These are phyloP conservation scores for Todiramphus chloris DNA, from an alignment of 2,113 vertebrate species.

Conservation along the genomic window DNA sequence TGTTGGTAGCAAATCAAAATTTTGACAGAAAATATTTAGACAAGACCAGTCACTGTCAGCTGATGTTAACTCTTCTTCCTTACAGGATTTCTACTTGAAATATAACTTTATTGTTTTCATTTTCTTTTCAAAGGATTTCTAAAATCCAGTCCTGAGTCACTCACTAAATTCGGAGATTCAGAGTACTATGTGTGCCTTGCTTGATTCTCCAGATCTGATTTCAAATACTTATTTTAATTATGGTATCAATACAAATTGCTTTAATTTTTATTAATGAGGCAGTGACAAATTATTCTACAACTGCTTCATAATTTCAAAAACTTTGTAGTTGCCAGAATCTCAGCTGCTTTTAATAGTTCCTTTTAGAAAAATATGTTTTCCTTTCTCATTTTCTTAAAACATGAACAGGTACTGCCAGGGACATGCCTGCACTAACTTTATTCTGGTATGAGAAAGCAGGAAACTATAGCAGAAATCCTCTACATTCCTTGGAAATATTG, in stretches of 20 bases:
- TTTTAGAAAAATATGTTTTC: background rate
- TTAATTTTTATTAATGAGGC: background rate
- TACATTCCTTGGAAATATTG: background rate
- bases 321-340: background rate
- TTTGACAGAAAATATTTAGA: background rate
- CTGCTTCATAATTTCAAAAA: background rate
- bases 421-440: conserved; percentile 1
- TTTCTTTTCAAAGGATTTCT: background rate
- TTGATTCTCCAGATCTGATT: background rate
- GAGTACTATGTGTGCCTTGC: background rate
- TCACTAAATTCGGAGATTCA: rapidly evolving
- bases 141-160: background rate
- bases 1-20: background rate
- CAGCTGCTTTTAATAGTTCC: background rate
- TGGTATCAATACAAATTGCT: background rate
- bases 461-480: background rate
- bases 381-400: background rate
- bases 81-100: background rate
- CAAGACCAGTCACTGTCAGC: background rate
- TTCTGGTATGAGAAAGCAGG: conserved; percentile 2
- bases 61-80: background rate
- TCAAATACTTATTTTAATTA: background rate
- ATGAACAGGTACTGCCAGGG: background rate
- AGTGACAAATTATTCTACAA: background rate
- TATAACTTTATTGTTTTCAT: background rate